Conservation (phyloP, 2,888 invertebrate species). For the Mylabris sibirica region DNA sequence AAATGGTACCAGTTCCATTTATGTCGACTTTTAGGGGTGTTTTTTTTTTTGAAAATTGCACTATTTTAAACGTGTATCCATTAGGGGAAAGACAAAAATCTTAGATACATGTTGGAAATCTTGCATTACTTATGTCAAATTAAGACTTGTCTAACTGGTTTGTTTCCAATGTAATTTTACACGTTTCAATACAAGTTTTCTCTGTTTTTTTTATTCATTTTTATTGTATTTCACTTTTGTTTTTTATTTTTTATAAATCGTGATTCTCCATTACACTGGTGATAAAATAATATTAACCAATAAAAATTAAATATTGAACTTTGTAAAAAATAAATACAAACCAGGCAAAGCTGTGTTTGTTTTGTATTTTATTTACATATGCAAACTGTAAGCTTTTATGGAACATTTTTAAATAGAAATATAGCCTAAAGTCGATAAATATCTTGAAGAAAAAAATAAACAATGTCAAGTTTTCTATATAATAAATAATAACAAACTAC, state of each 20-base stretch:
- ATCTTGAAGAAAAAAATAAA: not conserved
- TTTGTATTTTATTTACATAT: not conserved
- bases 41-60: too few relatives aligned
- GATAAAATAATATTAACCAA: not conserved
- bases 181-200: slow-evolving; percentile 5
- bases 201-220: not conserved
- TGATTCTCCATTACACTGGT: not conserved
- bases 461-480: not conserved
- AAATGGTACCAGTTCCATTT: too few relatives aligned
- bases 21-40: too few relatives aligned
- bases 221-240: not conserved
- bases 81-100: not conserved
- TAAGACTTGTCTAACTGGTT: slow-evolving; percentile 8
- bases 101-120: not conserved
- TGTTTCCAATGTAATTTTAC: slow-evolving; percentile 1
- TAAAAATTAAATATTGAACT: slow-evolving; percentile 3
- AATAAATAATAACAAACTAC: not conserved
- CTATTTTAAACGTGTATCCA: too few relatives aligned
- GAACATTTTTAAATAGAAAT: not conserved
- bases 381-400: not conserved
- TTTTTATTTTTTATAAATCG: not conserved
- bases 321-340: not conserved
- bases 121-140: not conserved
- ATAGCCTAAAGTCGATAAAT: not conserved
- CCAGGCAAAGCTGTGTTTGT: too few relatives aligned